A percentile compares a stretch with the other conserved stretches of the same genome.
Conservation (phyloP, 2,888 invertebrate species). For the Serrognathus titanus region DNA sequence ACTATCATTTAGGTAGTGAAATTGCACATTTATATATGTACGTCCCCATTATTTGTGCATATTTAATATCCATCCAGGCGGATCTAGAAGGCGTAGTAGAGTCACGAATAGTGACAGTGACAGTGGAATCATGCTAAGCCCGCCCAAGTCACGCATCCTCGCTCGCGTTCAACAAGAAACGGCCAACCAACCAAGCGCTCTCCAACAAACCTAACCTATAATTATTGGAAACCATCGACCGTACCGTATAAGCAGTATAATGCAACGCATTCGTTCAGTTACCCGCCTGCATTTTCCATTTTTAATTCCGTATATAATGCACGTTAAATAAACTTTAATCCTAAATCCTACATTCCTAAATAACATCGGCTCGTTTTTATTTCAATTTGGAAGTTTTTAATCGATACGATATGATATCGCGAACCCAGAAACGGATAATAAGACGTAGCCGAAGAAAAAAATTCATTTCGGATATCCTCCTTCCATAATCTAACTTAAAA, state of each 20-base stretch:
- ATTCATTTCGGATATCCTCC: neutral
- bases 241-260: neutral
- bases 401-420: no score
- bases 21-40: constrained; percentile 6
- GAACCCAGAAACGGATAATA: neutral
- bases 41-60: constrained; percentile 27
- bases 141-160: constrained; percentile 47
- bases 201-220: constrained; percentile 42
- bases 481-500: constrained; percentile 15
- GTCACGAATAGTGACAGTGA: constrained; percentile 45
- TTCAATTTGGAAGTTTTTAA: no score
- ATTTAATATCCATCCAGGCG: constrained; percentile 35
- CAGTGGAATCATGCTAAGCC: constrained; percentile 42
- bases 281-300: constrained; percentile 31
- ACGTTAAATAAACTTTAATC: neutral
- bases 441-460: neutral
- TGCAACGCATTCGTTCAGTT: constrained; percentile 16
- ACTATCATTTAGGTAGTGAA: no score
- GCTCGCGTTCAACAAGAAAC: constrained; percentile 42
- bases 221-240: constrained; percentile 47
- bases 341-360: neutral
- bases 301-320: constrained; percentile 21
- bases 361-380: no score
- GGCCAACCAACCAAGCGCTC: constrained; percentile 45
- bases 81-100: constrained; percentile 42